These are phyloP conservation scores for Paedocypris sp. DNA, from an alignment of 2,113 vertebrate species.

Conservation along the genomic window DNA sequence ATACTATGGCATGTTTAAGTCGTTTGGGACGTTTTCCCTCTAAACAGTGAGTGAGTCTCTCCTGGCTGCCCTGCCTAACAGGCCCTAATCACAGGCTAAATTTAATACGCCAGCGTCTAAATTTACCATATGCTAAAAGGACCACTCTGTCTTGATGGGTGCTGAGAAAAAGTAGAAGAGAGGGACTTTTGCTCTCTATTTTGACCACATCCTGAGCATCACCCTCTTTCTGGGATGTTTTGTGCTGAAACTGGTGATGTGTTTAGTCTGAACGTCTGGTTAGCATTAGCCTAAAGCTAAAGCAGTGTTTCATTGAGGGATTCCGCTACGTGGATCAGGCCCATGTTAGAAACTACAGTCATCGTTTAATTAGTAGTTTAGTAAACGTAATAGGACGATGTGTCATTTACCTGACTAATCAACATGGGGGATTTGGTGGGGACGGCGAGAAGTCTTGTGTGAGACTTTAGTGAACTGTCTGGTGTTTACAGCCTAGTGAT, in stretches of 20 bases:
- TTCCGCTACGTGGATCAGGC: slow-evolving; percentile 7
- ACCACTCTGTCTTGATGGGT: slow-evolving; percentile 41
- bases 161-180: slow-evolving; percentile 32
- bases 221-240: slow-evolving; percentile 31
- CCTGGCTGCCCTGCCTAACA: slow-evolving; percentile 31
- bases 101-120: slow-evolving; percentile 41
- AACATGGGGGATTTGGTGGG: too few species aligned
- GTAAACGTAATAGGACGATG: slow-evolving; percentile 11
- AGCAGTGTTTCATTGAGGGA: slow-evolving; percentile 20
- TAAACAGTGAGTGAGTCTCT: slow-evolving; percentile 22
- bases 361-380: slow-evolving; percentile 26
- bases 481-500: slow-evolving; percentile 11
- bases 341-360: slow-evolving; percentile 5
- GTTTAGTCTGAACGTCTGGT: slow-evolving; percentile 33
- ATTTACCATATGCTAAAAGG: slow-evolving; percentile 43
- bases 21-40: slow-evolving; percentile 25
- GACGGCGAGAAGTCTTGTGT: slow-evolving; percentile 43
- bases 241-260: slow-evolving; percentile 32
- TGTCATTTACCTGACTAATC: slow-evolving; percentile 13
- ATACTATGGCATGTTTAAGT: slow-evolving; percentile 11
- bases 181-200: slow-evolving; percentile 20
- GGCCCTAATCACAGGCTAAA: slow-evolving; percentile 47
- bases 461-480: slow-evolving; percentile 50
- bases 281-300: slow-evolving; percentile 34
- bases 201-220: slow-evolving; percentile 42